Conservation (phyloP, 2,797 vertebrate genomes). For the Danio albolineatus region DNA sequence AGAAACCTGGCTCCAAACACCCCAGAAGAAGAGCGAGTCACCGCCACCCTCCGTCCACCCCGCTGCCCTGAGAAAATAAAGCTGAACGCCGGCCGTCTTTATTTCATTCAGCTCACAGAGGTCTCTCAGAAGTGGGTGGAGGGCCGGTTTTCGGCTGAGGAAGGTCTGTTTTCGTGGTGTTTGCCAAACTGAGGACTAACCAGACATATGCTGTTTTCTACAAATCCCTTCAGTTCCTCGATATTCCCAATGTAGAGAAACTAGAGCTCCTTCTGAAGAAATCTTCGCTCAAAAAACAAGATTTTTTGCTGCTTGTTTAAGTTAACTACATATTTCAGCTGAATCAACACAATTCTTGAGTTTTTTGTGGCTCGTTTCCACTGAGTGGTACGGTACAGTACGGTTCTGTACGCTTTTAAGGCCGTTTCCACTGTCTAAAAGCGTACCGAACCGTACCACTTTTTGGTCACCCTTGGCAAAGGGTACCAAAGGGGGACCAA, state of each 20-base stretch:
- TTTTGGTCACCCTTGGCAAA: too few relatives aligned
- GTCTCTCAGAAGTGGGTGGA: not conserved
- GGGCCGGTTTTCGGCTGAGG: not conserved
- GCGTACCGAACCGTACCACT: too few relatives aligned
- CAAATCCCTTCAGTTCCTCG: not conserved
- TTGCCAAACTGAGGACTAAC: conserved; percentile 22
- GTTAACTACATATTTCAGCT: too few relatives aligned
- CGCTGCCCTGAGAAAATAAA: conserved; percentile 69
- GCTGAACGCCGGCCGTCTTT: conserved; percentile 65
- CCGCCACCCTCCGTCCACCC: conserved; percentile 54
- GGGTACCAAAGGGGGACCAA: too few relatives aligned
- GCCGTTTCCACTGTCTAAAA: too few relatives aligned
- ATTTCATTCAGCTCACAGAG: conserved; percentile 64
- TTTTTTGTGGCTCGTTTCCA: too few relatives aligned
- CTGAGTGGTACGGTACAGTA: too few relatives aligned
- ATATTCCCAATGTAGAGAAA: conserved; percentile 27
- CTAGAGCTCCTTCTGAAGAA: too few relatives aligned
- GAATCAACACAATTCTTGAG: too few relatives aligned
- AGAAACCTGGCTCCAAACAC: conserved; percentile 72
- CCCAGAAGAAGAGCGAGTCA: conserved; percentile 62
- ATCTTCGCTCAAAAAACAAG: too few relatives aligned
- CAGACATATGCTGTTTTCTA: conserved; percentile 9
- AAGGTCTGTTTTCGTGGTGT: not conserved
- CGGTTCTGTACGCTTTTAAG: too few relatives aligned
- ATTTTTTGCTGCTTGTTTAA: too few relatives aligned